These are phyloP conservation scores for Acridotheres tristis DNA, from an alignment of 2,797 vertebrate species.

Conservation along the genomic window DNA sequence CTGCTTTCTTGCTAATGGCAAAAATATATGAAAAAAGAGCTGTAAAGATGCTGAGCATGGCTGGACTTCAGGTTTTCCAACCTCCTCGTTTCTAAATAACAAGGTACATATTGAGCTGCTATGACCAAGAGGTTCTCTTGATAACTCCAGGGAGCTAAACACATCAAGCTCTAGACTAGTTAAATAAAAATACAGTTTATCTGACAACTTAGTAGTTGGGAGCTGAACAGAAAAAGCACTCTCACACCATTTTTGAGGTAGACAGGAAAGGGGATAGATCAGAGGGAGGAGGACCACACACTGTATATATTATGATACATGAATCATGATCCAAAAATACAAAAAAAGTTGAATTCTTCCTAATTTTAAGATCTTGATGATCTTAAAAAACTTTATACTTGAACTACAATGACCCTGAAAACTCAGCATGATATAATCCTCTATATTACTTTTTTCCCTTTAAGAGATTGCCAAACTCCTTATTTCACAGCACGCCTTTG, in stretches of 20 bases:
- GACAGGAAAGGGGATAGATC: background rate
- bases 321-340: background rate
- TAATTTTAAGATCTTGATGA: conserved; percentile 3
- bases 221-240: background rate
- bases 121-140: background rate
- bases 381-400: background rate
- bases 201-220: background rate
- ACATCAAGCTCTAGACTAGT: background rate
- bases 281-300: background rate
- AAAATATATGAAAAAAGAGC: background rate
- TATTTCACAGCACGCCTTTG: background rate
- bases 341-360: background rate
- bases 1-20: background rate
- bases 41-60: background rate
- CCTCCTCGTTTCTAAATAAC: background rate
- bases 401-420: background rate
- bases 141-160: background rate
- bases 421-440: background rate
- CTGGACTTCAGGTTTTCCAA: background rate
- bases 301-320: background rate
- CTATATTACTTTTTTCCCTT: background rate
- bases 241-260: background rate
- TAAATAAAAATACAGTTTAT: background rate
- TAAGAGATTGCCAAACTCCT: background rate
- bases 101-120: background rate